Conservation (phyloP, 2,888 invertebrate species). For the Lochmaea capreae region DNA sequence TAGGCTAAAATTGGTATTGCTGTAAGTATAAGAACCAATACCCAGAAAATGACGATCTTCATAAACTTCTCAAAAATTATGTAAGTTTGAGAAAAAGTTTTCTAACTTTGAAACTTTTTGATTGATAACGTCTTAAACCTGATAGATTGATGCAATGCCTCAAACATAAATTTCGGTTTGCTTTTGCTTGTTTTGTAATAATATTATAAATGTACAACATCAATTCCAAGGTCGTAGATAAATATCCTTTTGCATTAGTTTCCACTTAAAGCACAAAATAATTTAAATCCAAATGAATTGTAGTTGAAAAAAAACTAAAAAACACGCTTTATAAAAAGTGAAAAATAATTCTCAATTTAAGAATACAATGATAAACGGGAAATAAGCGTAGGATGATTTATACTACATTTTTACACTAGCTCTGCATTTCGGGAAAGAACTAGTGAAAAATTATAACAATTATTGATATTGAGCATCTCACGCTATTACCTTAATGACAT, state of each 20-base stretch:
- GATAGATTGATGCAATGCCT: slow-evolving; percentile 58
- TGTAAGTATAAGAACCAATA: neutral
- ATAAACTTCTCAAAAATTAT: slow-evolving; percentile 53
- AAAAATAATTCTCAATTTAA: too few relatives aligned
- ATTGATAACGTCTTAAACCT: slow-evolving; percentile 59
- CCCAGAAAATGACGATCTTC: slow-evolving; percentile 36
- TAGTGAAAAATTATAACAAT: too few relatives aligned
- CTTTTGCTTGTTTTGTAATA: slow-evolving; percentile 59
- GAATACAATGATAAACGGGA: too few relatives aligned
- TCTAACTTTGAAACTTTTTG: slow-evolving; percentile 52
- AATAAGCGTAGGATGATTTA: too few relatives aligned
- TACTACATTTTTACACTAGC: too few relatives aligned
- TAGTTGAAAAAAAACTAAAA: too few relatives aligned
- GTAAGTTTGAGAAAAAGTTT: slow-evolving; percentile 52
- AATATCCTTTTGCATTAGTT: neutral
- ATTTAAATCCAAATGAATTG: too few relatives aligned
- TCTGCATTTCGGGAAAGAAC: too few relatives aligned
- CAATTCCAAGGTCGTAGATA: slow-evolving; percentile 50
- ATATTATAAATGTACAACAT: slow-evolving; percentile 62
- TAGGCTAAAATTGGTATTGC: neutral
- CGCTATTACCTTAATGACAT: too few relatives aligned
- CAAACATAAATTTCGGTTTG: slow-evolving; percentile 60
- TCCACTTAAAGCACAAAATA: too few relatives aligned
- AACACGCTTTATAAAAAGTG: too few relatives aligned
- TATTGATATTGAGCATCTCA: too few relatives aligned